These are phyloP conservation scores for Liolophura sinensis DNA, from an alignment of 1,140 invertebrate species.

Conservation along the genomic window DNA sequence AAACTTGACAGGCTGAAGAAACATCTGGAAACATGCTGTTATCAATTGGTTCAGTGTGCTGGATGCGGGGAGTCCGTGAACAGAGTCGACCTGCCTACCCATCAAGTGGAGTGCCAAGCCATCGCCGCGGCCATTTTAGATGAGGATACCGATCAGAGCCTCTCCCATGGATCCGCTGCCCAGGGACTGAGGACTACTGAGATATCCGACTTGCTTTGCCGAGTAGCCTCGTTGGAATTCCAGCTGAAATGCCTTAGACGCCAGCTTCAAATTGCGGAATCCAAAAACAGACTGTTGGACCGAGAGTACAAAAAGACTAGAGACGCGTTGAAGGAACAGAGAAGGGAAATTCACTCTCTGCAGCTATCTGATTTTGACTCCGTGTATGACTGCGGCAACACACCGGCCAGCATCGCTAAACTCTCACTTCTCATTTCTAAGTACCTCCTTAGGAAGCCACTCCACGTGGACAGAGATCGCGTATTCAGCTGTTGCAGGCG, in stretches of 20 bases:
- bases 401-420: slow-evolving; percentile 39
- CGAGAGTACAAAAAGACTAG: slow-evolving; percentile 33
- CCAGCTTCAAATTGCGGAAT: slow-evolving; percentile 39
- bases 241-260: slow-evolving; percentile 36
- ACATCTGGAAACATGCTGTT: slow-evolving; percentile 39
- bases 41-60: slow-evolving; percentile 39
- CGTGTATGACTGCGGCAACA: slow-evolving; percentile 43
- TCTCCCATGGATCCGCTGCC: slow-evolving; percentile 8
- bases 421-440: slow-evolving; percentile 44
- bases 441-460: slow-evolving; percentile 40
- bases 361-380: slow-evolving; percentile 41
- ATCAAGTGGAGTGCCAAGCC: slow-evolving; percentile 45
- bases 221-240: slow-evolving; percentile 36
- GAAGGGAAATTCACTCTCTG: slow-evolving; percentile 31
- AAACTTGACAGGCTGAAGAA: slow-evolving; percentile 35
- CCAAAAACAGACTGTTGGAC: slow-evolving; percentile 38
- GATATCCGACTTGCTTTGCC: slow-evolving; percentile 30
- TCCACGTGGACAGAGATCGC: slow-evolving; percentile 36
- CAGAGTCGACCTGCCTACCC: slow-evolving; percentile 36
- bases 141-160: slow-evolving; percentile 19
- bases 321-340: slow-evolving; percentile 34
- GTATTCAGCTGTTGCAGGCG: slow-evolving; percentile 38
- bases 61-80: slow-evolving; percentile 39
- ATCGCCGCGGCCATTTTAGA: slow-evolving; percentile 33
- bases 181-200: slow-evolving; percentile 19